A percentile compares a stretch with the other conserved stretches of the same genome.
Conservation (phyloP, 92 coral and sea anemone species). For the Parazoanthus swiftii region DNA sequence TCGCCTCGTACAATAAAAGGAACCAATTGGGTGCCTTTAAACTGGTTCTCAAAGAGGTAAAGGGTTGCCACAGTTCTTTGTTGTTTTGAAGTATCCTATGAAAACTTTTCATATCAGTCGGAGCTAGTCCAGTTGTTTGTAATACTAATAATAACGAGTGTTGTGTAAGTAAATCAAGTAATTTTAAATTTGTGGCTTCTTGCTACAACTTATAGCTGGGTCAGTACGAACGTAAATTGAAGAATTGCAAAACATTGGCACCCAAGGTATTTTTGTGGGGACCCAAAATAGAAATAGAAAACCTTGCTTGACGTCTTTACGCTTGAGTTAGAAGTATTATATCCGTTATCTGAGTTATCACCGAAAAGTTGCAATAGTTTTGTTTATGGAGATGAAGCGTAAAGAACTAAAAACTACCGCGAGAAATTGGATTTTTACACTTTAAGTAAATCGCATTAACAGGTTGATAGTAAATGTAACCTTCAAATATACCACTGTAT, state of each 20-base stretch:
- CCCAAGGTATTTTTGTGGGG: neutral
- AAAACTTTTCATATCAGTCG: neutral
- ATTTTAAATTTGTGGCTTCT: neutral
- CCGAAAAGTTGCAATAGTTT: neutral
- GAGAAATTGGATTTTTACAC: slow-evolving; percentile 24
- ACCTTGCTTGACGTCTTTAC: slow-evolving; percentile 7
- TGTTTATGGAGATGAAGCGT: slow-evolving; percentile 2
- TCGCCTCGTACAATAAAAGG: slow-evolving; percentile 84
- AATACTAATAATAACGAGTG: neutral
- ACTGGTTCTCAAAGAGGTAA: slow-evolving; percentile 83
- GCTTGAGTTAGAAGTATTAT: slow-evolving; percentile 18
- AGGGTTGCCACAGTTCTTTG: slow-evolving; percentile 1
- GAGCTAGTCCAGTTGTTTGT: neutral
- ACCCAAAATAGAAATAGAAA: neutral
- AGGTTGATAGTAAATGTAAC: neutral
- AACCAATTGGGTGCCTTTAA: slow-evolving; percentile 97
- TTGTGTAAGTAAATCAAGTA: neutral
- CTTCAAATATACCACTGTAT: neutral
- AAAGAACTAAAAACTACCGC: neutral
- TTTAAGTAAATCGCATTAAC: neutral
- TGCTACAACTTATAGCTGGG: neutral
- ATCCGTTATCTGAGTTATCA: neutral
- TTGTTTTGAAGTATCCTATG: slow-evolving; percentile 8
- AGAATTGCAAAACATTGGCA: neutral
- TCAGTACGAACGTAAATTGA: neutral